Conservation (phyloP, 2,888 invertebrate species). For the Selenia dentaria region DNA sequence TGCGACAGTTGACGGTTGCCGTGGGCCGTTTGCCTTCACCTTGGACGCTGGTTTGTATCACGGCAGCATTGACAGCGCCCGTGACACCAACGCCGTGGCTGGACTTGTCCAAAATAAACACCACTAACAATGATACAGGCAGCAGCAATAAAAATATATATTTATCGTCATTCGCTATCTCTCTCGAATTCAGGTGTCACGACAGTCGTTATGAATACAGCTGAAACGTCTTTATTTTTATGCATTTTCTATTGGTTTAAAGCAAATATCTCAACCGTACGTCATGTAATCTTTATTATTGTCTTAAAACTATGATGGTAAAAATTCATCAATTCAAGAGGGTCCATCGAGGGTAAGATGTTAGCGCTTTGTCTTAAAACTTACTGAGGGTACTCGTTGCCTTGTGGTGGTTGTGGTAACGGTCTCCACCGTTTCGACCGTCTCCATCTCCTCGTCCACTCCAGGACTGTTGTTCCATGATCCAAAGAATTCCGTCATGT, state of each 20-base stretch:
- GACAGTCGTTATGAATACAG: conserved; percentile 43
- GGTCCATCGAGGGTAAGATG: too few species aligned
- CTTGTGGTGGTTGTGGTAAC: conserved; percentile 71
- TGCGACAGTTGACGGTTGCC: conserved; percentile 61
- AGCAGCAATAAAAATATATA: conserved; percentile 60
- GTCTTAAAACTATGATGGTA: too few species aligned
- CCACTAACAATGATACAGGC: conserved; percentile 63
- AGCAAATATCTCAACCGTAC: not conserved
- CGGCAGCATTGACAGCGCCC: conserved; percentile 68
- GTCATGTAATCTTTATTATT: too few species aligned
- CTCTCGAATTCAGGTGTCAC: conserved; percentile 36
- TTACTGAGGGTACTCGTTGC: conserved; percentile 59
- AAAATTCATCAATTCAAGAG: too few species aligned
- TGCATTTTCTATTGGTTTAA: not conserved
- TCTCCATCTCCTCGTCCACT: conserved; percentile 53
- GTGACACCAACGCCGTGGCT: conserved; percentile 58
- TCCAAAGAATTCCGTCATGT: conserved; percentile 80
- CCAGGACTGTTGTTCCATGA: conserved; percentile 63
- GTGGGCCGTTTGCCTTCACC: conserved; percentile 74
- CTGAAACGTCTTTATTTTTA: conserved; percentile 35
- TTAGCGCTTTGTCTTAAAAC: conserved; percentile 31
- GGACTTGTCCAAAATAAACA: conserved; percentile 71
- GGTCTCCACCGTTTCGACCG: conserved; percentile 68
- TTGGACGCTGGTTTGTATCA: conserved; percentile 75
- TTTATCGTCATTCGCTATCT: conserved; percentile 45